Evolutionary conservation across 2,888 invertebrate species (phyloP), one percentile per base, ranked within the genome.

Genomic region (Cryptus armator): DNA sequence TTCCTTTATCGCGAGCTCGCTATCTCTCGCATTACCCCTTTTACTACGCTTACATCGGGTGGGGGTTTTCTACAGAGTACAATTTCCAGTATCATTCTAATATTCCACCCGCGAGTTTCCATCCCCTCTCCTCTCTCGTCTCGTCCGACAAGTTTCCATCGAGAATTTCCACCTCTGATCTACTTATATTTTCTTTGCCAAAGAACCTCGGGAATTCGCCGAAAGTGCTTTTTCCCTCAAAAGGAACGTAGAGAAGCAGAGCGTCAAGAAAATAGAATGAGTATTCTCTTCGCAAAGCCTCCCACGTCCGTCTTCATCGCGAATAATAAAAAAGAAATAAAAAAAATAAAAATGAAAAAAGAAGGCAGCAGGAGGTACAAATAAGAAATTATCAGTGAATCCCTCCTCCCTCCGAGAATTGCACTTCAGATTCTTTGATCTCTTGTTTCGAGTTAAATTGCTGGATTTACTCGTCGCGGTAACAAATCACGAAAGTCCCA

Each of bases 81-180:
- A 85, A 83, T 85, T 85, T 85, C 79, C 80, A 75, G 83, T 85
- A 85, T 85, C 85, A 83, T 81, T 78, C 83, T 77, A 83, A 85
- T 85, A 82, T 86, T 85, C 83, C 85, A 46, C 43, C 83, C 67
- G 77, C 75, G 51, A 85, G 83, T 76, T 81, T 80, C 76, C 59
- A 48, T 74, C 71, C 56, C 44, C 78, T 56, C 51, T 37, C 64
- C 24, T 53, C 71, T 77, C 44, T 24, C 72, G 44, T 77, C 64
- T 43, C 79, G 46, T 66, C 32, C 56, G 68, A 67, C 59, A 81
- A 86, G 74, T 87, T 87, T 87, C 72, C 82, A 81, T 78, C 84
- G 84, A 83, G 83, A 85, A 85, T 85, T 83, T 83, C 75, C 83
- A 76, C 76, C 77, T 68, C 77, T 82, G 86, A 85, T 86, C 82